Conservation (phyloP, 2,797 vertebrate genomes). For the Acanthurus tractus region DNA sequence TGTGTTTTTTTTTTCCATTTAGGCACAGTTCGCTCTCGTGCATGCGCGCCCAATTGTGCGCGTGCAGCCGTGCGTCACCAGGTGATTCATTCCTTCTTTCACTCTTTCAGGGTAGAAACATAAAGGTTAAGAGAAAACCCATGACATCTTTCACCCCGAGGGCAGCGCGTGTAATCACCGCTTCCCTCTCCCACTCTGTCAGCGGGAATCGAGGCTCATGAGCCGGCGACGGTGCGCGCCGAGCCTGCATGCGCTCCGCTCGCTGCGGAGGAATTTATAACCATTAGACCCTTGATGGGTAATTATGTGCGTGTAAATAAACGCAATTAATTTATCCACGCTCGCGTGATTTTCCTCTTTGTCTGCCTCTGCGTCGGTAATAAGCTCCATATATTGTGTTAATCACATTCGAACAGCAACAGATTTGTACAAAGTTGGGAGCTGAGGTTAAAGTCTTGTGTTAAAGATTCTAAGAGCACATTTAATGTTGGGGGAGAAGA, state of each 20-base stretch:
- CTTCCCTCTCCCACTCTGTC: conserved; percentile 43
- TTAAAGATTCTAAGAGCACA: background rate
- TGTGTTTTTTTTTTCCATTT: background rate
- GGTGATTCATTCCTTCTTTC: conserved; percentile 20
- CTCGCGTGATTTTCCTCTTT: conserved; percentile 15
- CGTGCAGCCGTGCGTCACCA: conserved; percentile 8
- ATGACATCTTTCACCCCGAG: conserved; percentile 14
- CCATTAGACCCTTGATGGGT: conserved; percentile 65
- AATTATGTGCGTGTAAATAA: conserved; percentile 70
- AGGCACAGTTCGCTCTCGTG: background rate
- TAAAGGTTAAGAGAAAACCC: conserved; percentile 22
- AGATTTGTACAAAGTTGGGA: background rate
- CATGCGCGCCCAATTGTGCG: no score
- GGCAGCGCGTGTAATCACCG: conserved; percentile 41
- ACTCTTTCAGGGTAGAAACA: background rate
- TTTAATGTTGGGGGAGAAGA: background rate
- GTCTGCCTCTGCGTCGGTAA: background rate
- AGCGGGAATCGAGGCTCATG: conserved; percentile 2
- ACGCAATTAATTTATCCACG: conserved; percentile 55
- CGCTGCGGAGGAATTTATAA: conserved; percentile 56
- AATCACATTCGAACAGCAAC: conserved; percentile 12
- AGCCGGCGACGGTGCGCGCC: conserved; percentile 30
- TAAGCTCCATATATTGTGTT: conserved; percentile 5
- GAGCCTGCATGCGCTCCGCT: background rate
- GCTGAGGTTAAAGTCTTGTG: background rate